phyloP scores from a whole-genome alignment of 2,888 invertebrate species.

The Tubiluchus corallicola region DNA sequence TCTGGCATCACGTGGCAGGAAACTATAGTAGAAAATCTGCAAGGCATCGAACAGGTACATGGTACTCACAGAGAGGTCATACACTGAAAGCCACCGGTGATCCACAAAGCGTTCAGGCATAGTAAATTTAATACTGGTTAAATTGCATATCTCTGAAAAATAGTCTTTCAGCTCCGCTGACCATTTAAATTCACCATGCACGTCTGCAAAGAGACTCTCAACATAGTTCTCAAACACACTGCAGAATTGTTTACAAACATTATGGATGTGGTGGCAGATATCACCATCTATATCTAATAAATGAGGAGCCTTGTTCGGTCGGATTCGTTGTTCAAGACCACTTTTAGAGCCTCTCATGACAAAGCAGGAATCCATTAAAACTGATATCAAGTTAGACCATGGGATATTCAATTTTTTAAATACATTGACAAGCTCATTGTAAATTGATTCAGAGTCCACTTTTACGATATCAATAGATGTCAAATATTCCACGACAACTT shows the following conservation, averaged over 20 bases:
- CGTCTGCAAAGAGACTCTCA: conserved; percentile 10
- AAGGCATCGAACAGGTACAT: conserved; percentile 6
- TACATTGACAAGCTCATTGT: not conserved
- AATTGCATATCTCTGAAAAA: conserved; percentile 8
- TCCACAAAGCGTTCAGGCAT: conserved; percentile 9
- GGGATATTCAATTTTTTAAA: not conserved
- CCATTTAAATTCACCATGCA: conserved; percentile 12
- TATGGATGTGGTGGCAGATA: conserved; percentile 13
- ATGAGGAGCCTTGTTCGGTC: not conserved
- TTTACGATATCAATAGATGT: not conserved
- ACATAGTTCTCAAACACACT: conserved; percentile 8
- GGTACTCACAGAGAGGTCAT: conserved; percentile 8
- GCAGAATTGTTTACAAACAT: conserved; percentile 11
- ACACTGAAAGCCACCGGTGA: conserved; percentile 12
- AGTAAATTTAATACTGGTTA: conserved; percentile 8
- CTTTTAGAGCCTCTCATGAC: not conserved
- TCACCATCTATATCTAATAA: conserved; percentile 13
- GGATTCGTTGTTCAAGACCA: not conserved
- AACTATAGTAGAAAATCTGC: conserved; percentile 8
- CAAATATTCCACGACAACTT: not conserved
- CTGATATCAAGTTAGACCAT: not conserved
- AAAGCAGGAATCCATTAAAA: not conserved
- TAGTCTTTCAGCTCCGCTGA: conserved; percentile 10
- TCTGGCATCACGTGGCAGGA: not conserved
- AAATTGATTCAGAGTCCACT: not conserved